These are phyloP conservation scores for Altica lythri DNA, from an alignment of 2,888 invertebrate genomes.

Conservation along the genomic window DNA sequence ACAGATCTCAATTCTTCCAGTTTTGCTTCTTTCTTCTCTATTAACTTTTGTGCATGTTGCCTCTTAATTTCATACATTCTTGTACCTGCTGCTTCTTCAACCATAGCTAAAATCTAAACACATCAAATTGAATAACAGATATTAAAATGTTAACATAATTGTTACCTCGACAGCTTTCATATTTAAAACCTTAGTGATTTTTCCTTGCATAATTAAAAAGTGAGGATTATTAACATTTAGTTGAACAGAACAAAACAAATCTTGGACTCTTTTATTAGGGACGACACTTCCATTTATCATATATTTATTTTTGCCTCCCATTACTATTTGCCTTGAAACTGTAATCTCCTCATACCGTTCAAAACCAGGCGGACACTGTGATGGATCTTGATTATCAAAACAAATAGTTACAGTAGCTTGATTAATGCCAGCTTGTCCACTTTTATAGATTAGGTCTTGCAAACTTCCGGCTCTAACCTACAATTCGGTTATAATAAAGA, in stretches of 20 bases:
- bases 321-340: slow-evolving; percentile 86
- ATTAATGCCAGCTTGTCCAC: slow-evolving; percentile 93
- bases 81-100: slow-evolving; percentile 98
- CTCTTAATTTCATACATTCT: slow-evolving; percentile 95
- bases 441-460: slow-evolving; percentile 96
- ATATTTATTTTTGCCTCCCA: slow-evolving; percentile 91
- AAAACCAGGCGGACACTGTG: slow-evolving; percentile 87
- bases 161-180: slow-evolving; percentile 95
- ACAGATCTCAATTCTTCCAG: slow-evolving; percentile 71
- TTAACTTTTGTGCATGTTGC: slow-evolving; percentile 80
- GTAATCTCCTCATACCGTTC: slow-evolving; percentile 89
- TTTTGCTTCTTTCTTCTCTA: slow-evolving; percentile 92
- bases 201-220: slow-evolving; percentile 99
- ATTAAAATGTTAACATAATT: neutral
- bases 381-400: slow-evolving; percentile 88
- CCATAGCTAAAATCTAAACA: slow-evolving; percentile 85
- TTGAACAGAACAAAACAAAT: slow-evolving; percentile 95
- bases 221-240: slow-evolving; percentile 99
- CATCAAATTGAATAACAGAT: slow-evolving; percentile 1
- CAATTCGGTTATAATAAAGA: slow-evolving; percentile 25
- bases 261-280: slow-evolving; percentile 86
- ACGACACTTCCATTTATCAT: slow-evolving; percentile 91
- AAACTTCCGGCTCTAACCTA: slow-evolving; percentile 89
- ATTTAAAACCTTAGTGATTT: slow-evolving; percentile 97
- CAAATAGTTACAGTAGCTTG: slow-evolving; percentile 95